Conservation (phyloP, 92 coral and sea anemone genomes). For the Zoanthus solanderi region DNA sequence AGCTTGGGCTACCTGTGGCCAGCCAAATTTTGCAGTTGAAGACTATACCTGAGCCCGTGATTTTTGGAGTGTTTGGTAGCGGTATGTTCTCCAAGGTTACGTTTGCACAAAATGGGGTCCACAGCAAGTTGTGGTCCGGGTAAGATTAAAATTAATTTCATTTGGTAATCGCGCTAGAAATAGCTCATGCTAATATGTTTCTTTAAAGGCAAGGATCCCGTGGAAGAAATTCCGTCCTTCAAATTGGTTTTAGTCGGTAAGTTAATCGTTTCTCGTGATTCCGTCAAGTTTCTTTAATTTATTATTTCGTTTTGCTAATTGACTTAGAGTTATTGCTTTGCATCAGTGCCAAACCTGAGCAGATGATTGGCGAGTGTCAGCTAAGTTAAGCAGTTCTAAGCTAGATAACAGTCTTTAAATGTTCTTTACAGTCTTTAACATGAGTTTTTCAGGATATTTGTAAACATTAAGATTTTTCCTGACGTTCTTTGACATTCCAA, state of each 20-base stretch:
- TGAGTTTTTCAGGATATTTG: not conserved
- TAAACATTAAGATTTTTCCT: not conserved
- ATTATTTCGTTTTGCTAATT: not conserved
- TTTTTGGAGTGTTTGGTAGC: not conserved
- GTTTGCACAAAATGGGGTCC: conserved; percentile 74
- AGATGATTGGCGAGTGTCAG: not conserved
- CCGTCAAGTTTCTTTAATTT: not conserved
- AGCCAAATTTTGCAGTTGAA: no score
- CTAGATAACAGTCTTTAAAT: not conserved
- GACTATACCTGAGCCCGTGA: conserved; percentile 12
- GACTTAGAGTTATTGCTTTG: no score
- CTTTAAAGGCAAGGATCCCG: conserved; percentile 68
- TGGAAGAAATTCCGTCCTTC: conserved; percentile 88
- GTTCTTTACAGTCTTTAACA: not conserved
- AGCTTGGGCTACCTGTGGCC: no score
- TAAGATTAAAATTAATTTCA: conserved; percentile 37
- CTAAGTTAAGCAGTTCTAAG: not conserved
- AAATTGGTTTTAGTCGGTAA: conserved; percentile 98
- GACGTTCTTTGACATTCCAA: conserved; percentile 20
- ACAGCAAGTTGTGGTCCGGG: conserved; percentile 82
- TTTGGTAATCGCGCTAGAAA: not conserved
- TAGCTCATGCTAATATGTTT: not conserved
- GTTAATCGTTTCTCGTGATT: conserved; percentile 22
- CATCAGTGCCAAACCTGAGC: no score
- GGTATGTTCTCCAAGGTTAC: conserved; percentile 41